These are phyloP conservation scores for Octomys mimax DNA, from an alignment of 2,797 vertebrate species.

Conservation along the genomic window DNA sequence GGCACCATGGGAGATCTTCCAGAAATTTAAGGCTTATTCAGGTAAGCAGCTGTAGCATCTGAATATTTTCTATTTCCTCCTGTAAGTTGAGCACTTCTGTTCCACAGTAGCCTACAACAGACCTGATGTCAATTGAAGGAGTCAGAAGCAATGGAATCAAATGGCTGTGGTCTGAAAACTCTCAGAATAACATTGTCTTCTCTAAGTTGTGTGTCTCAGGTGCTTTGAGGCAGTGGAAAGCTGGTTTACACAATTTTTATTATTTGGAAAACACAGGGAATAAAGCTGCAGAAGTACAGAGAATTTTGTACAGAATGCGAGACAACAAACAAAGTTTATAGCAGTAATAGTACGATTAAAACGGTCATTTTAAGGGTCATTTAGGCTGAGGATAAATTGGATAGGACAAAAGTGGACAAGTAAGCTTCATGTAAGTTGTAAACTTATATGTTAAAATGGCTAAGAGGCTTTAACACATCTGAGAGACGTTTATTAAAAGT, in stretches of 20 bases:
- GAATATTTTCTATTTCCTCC: background rate
- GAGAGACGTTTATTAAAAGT: background rate
- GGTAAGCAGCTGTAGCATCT: no score
- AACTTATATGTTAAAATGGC: background rate
- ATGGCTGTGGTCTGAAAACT: background rate
- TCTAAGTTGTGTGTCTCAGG: background rate
- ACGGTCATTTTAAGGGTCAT: no score
- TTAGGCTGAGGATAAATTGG: background rate
- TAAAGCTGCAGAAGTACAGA: background rate
- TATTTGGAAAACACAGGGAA: no score
- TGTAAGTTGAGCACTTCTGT: background rate
- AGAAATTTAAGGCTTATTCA: background rate
- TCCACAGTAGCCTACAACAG: background rate
- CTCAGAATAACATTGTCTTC: background rate
- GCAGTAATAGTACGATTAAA: background rate
- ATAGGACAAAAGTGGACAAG: background rate
- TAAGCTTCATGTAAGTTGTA: background rate
- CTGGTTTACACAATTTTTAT: background rate
- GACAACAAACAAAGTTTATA: background rate
- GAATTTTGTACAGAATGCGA: background rate
- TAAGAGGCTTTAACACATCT: background rate
- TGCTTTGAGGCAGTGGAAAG: background rate
- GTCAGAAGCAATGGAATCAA: background rate
- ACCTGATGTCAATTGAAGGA: rapidly evolving
- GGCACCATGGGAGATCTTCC: background rate